phyloP scores from a whole-genome alignment of 2,888 invertebrate genomes.

The Leucoma salicis region DNA sequence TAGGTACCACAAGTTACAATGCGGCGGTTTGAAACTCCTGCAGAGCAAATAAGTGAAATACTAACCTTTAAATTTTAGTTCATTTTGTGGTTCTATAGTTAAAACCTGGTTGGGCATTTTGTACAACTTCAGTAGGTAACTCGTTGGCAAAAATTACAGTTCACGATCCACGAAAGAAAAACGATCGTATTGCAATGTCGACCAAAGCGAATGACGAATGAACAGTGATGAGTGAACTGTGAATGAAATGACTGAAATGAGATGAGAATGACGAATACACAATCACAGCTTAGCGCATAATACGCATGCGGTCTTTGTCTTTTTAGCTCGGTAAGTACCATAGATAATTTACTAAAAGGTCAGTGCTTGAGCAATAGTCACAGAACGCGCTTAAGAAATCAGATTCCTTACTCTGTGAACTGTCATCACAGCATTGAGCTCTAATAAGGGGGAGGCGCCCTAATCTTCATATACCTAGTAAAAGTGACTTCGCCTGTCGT shows the following conservation, averaged over 20 bases:
- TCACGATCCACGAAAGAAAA: slow-evolving; percentile 39
- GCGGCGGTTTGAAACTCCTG: slow-evolving; percentile 46
- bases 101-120: slow-evolving; percentile 89
- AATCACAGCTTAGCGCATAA: slow-evolving; percentile 61
- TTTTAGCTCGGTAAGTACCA: not conserved
- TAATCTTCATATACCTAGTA: no score
- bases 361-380: no score
- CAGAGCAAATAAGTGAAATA: slow-evolving; percentile 43
- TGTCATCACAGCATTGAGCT: no score
- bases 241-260: slow-evolving; percentile 15
- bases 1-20: slow-evolving; percentile 60
- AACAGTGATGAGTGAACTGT: no score
- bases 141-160: slow-evolving; percentile 63
- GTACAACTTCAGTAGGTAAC: slow-evolving; percentile 76
- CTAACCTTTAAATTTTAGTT: slow-evolving; percentile 95
- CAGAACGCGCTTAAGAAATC: no score
- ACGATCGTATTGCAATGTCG: slow-evolving; percentile 63
- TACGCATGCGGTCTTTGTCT: slow-evolving; percentile 31
- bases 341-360: no score
- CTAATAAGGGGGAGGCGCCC: no score
- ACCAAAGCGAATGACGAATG: slow-evolving; percentile 52
- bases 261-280: slow-evolving; percentile 58
- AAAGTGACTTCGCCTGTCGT: no score
- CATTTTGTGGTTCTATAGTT: slow-evolving; percentile 93
- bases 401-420: no score